phyloP scores from a whole-genome alignment of 2,797 vertebrate species.

The Buceros bicornis region DNA sequence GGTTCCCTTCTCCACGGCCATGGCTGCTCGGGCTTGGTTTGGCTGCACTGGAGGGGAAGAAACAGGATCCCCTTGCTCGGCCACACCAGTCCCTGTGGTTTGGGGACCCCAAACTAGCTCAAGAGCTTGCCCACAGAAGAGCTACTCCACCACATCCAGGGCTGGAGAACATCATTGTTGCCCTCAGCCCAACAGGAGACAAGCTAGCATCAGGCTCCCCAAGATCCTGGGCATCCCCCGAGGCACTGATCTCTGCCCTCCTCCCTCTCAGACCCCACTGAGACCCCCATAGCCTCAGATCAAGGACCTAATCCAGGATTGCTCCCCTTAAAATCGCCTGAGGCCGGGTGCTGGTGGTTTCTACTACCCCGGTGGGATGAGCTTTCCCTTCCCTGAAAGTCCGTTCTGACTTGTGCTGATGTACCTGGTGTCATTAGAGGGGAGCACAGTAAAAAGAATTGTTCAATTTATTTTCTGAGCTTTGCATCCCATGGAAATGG shows the following conservation, averaged over 20 bases:
- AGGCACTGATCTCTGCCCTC: not conserved
- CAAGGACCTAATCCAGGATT: fast-evolving
- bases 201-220: not conserved
- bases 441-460: not conserved
- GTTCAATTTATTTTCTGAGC: not conserved
- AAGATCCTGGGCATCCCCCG: not conserved
- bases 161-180: fast-evolving
- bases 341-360: not conserved
- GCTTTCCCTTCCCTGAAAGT: not conserved
- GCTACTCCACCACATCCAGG: fast-evolving
- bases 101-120: not conserved
- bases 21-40: not conserved
- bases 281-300: not conserved
- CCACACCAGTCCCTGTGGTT: not conserved
- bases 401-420: fast-evolving
- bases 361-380: not conserved
- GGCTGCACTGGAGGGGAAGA: not conserved
- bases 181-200: not conserved
- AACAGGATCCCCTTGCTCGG: not conserved
- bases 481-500: not conserved
- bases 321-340: not conserved
- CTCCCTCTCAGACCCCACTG: not conserved
- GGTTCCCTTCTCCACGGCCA: fast-evolving
- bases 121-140: not conserved
- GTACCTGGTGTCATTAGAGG: not conserved